Base-by-base conservation (phyloP, 2,888 invertebrate species). In the Spisula solida region DNA sequence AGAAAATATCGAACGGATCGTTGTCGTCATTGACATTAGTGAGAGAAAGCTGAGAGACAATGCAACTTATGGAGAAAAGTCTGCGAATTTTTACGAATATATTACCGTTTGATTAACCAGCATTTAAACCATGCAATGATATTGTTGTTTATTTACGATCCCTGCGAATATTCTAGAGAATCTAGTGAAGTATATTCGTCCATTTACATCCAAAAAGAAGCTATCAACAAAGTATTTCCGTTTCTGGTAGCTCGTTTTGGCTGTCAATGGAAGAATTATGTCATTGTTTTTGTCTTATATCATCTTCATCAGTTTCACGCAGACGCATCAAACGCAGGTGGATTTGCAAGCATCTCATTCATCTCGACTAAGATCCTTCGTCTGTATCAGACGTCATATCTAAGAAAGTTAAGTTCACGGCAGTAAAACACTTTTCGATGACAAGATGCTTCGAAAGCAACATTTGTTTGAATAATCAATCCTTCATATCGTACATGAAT, bases 261-360 rank as follows among this genome's bases (percentile, higher is more conserved):
- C 41, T 41, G 41, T 41, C 41, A 5, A 41, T 5, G 41, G 41
- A 41, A 2, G 8, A 41, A 41, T 41, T 41, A 2, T 31, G 25
- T 31, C 5, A 18, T 31, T 75, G 34, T 75, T 16, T 70, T 12
- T 70, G 31, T 16, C 31, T 2, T 31, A 16, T 56, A 25, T 25
- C 6, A 10, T 25, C n/a, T 66, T 18, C 4, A 66, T 66, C 25
- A 25, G 60, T 66, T 66, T 66, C 25, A 66, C 10, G 25, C 60
- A 66, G 60, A 66, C 60, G 25, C 60, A 25, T 66, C 12, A 66
- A 66, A 66, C 60, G 78, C 78, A 34, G 78, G 47, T 78, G 47
- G 20, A 34, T 78, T 78, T 47, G 16, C 78, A 47, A 34, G 47
- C 78, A 31, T 47, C 78, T 34, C 34, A n/a, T 20, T 6, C 34